Conservation (phyloP, 2,797 vertebrate species). For the Loriculus beryllinus region DNA sequence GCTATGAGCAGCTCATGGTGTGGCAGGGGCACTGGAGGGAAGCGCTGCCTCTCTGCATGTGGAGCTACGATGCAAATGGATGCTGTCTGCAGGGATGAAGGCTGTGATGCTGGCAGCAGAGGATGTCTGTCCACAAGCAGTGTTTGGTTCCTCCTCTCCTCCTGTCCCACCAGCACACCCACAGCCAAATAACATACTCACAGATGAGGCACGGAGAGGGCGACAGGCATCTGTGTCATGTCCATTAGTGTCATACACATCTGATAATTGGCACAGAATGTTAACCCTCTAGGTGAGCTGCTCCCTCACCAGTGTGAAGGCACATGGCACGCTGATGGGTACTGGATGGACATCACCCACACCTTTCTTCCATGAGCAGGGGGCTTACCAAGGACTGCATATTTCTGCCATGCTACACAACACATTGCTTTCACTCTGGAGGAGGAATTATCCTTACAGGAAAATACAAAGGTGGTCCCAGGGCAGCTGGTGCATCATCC, state of each 20-base stretch:
- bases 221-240: background rate
- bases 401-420: background rate
- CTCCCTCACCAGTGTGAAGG: background rate
- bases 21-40: accelerated
- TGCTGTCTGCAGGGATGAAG: background rate
- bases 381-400: background rate
- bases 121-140: background rate
- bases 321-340: accelerated
- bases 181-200: background rate
- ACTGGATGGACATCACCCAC: background rate
- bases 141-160: background rate
- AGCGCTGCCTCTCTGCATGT: background rate
- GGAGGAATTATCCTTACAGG: background rate
- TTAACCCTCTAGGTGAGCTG: background rate
- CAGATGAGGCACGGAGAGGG: background rate
- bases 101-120: background rate
- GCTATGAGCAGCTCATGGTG: background rate
- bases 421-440: background rate
- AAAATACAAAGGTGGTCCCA: background rate
- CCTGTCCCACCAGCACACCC: background rate
- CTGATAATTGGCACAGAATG: background rate
- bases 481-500: accelerated
- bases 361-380: background rate
- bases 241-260: background rate
- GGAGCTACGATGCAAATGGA: background rate